These are phyloP conservation scores for Peromyscus eremicus DNA, from an alignment of 2,797 vertebrate genomes.

Conservation along the genomic window DNA sequence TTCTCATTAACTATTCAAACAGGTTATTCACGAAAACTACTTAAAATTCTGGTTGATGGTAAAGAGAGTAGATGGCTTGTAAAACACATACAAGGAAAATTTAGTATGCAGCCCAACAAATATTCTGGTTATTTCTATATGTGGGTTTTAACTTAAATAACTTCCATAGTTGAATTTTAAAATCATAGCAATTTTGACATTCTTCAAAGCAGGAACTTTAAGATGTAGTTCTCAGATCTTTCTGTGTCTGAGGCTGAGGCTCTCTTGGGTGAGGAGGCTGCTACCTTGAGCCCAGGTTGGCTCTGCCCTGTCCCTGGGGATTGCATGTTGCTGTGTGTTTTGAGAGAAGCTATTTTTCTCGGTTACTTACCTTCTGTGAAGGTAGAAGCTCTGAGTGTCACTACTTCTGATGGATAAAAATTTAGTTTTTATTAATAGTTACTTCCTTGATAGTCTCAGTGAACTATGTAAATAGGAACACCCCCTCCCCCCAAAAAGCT, in stretches of 20 bases:
- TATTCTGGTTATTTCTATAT: background rate
- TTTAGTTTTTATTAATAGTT: background rate
- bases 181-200: background rate
- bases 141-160: background rate
- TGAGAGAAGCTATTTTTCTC: background rate
- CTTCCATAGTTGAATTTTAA: background rate
- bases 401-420: background rate
- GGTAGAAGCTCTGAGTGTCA: slow-evolving; percentile 23
- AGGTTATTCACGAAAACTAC: background rate
- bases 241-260: background rate
- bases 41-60: background rate
- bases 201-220: background rate
- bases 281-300: background rate
- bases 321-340: background rate
- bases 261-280: background rate
- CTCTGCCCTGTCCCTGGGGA: background rate
- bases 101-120: background rate
- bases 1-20: background rate
- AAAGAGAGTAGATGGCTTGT: background rate
- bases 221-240: background rate
- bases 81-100: background rate
- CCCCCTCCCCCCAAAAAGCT: accelerated
- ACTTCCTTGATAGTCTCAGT: background rate
- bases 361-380: slow-evolving; percentile 66
- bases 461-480: background rate